Conservation (phyloP, 2,888 invertebrate species). For the Dastarcus helophoroides region DNA sequence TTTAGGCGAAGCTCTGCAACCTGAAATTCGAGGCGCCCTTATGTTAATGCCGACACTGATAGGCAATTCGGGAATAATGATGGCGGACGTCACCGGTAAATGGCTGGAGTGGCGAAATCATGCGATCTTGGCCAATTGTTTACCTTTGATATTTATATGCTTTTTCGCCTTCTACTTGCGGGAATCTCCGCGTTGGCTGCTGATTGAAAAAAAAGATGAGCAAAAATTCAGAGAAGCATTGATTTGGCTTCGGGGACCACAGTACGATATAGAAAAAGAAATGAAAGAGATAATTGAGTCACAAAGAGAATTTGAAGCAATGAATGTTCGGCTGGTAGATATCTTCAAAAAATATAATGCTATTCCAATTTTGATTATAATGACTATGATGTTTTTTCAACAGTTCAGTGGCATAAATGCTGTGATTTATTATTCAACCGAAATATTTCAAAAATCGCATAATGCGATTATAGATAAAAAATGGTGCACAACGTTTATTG, state of each 20-base stretch:
- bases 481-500: conserved; percentile 74
- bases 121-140: conserved; percentile 62
- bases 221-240: conserved; percentile 68
- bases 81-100: conserved; percentile 69
- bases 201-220: conserved; percentile 63
- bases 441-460: conserved; percentile 75
- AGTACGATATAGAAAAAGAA: conserved; percentile 67
- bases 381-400: conserved; percentile 91
- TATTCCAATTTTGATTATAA: conserved; percentile 67
- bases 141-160: conserved; percentile 70
- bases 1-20: conserved; percentile 83
- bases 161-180: conserved; percentile 68
- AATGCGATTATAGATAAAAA: conserved; percentile 66
- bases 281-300: conserved; percentile 59
- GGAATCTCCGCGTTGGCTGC: conserved; percentile 87
- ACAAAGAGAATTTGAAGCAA: conserved; percentile 54
- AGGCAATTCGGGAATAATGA: conserved; percentile 72
- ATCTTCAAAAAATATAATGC: conserved; percentile 55
- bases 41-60: conserved; percentile 79
- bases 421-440: conserved; percentile 83
- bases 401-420: conserved; percentile 92
- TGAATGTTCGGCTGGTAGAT: conserved; percentile 51
- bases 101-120: conserved; percentile 69
- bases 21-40: conserved; percentile 80
- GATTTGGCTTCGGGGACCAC: conserved; percentile 70